Conservation (phyloP, 2,888 invertebrate species). For the Agrochola lychnidis region DNA sequence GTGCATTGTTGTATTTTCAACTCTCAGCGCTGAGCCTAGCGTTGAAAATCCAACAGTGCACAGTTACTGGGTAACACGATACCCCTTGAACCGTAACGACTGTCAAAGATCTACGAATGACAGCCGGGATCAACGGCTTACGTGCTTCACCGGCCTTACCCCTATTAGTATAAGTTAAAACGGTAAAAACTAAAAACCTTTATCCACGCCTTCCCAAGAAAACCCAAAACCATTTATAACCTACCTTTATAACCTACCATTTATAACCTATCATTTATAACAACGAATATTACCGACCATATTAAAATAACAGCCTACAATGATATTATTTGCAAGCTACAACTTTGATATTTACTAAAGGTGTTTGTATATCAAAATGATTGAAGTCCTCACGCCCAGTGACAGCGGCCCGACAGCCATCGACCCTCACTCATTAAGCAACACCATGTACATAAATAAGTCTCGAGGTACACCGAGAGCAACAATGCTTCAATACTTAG, state of each 20-base stretch:
- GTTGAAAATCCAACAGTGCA: too few relatives aligned
- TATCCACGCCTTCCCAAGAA: background rate
- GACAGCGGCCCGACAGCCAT: slow-evolving; percentile 64
- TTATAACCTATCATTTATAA: slow-evolving; percentile 2
- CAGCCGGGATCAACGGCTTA: too few relatives aligned
- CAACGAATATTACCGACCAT: slow-evolving; percentile 23
- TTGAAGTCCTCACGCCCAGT: slow-evolving; percentile 73
- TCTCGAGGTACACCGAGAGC: slow-evolving; percentile 49
- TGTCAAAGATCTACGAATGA: too few relatives aligned
- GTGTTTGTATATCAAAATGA: slow-evolving; percentile 74
- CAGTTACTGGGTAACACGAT: too few relatives aligned
- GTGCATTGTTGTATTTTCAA: too few relatives aligned
- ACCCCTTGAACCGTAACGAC: too few relatives aligned
- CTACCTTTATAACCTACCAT: background rate
- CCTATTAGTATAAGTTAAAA: too few relatives aligned
- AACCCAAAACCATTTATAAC: slow-evolving; percentile 23
- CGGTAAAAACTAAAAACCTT: background rate
- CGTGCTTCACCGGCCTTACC: too few relatives aligned
- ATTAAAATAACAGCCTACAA: slow-evolving; percentile 59
- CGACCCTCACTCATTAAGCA: slow-evolving; percentile 69
- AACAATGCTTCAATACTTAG: slow-evolving; percentile 65
- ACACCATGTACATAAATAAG: slow-evolving; percentile 60
- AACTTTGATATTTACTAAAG: slow-evolving; percentile 72
- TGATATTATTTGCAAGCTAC: slow-evolving; percentile 63
- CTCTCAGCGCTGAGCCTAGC: too few relatives aligned